Evolutionary conservation across 1,140 invertebrate genomes (phyloP).

Genomic region (Rhopalosiphum maidis): DNA sequence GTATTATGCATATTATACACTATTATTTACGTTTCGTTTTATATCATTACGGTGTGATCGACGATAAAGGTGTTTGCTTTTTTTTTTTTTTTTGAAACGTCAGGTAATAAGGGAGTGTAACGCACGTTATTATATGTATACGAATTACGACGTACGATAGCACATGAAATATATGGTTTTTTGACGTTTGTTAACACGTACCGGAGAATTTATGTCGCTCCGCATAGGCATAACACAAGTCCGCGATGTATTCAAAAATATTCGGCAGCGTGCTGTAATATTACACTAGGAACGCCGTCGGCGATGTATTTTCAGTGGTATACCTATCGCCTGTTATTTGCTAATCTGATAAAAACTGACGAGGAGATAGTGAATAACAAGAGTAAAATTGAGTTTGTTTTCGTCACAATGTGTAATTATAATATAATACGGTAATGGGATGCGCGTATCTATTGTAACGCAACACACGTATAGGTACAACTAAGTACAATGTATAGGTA

Average conservation of each 20-base stretch:
- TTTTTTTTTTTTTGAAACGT: neutral
- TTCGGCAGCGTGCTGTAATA: neutral
- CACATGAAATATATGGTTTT: neutral
- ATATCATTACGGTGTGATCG: neutral
- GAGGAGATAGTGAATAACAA: neutral
- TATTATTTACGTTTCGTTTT: neutral
- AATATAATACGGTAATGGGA: neutral
- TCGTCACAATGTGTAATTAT: neutral
- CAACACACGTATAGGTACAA: neutral
- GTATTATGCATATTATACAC: neutral
- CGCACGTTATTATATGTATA: neutral
- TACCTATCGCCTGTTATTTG: neutral
- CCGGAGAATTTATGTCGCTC: neutral
- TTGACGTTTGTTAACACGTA: neutral
- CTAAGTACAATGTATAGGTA: neutral
- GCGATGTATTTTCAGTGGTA: neutral
- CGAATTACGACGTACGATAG: neutral
- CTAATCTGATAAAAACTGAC: neutral
- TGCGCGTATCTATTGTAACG: neutral
- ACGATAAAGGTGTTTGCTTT: constrained; percentile 3
- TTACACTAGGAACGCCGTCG: neutral
- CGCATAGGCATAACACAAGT: neutral
- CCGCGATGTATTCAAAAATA: neutral
- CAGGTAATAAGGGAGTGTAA: neutral
- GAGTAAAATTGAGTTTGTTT: neutral